Evolutionary conservation across 2,888 invertebrate genomes (phyloP).

Genomic region (Hylaea fasciaria): DNA sequence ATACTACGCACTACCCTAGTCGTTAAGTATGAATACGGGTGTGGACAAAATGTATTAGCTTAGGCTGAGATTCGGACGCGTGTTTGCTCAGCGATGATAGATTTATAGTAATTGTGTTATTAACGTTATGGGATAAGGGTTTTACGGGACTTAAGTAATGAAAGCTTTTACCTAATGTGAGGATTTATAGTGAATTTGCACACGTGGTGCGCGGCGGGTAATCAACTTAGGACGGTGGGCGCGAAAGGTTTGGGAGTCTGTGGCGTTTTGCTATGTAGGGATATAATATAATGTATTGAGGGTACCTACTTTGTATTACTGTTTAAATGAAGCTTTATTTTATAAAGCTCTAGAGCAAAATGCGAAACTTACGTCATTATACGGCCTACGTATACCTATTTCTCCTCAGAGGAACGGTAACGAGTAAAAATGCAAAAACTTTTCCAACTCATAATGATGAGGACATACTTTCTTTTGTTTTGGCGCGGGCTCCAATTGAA

Average conservation of each 20-base stretch:
- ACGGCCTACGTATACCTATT: slow-evolving; percentile 58
- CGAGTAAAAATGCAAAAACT: slow-evolving; percentile 78
- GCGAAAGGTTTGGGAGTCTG: not conserved
- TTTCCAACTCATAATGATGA: slow-evolving; percentile 76
- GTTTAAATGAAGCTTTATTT: slow-evolving; percentile 10
- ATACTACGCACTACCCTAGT: slow-evolving; percentile 72
- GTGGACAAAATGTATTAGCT: slow-evolving; percentile 85
- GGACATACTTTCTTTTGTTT: slow-evolving; percentile 80
- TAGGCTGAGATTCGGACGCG: slow-evolving; percentile 84
- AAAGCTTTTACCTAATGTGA: slow-evolving; percentile 81
- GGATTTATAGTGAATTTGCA: slow-evolving; percentile 80
- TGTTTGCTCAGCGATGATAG: slow-evolving; percentile 84
- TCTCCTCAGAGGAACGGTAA: slow-evolving; percentile 60
- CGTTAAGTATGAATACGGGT: slow-evolving; percentile 85
- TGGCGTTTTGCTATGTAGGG: too few species aligned
- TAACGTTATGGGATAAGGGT: slow-evolving; percentile 85
- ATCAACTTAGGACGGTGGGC: slow-evolving; percentile 56
- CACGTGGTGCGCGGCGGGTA: slow-evolving; percentile 69
- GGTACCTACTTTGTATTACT: not conserved
- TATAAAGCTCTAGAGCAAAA: slow-evolving; percentile 9
- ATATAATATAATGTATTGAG: not conserved
- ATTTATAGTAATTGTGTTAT: slow-evolving; percentile 86
- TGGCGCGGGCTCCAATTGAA: slow-evolving; percentile 78
- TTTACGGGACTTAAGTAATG: slow-evolving; percentile 84
- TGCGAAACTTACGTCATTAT: slow-evolving; percentile 29